phyloP scores from a whole-genome alignment of 2,888 invertebrate species.

The Apotomis capreana region DNA sequence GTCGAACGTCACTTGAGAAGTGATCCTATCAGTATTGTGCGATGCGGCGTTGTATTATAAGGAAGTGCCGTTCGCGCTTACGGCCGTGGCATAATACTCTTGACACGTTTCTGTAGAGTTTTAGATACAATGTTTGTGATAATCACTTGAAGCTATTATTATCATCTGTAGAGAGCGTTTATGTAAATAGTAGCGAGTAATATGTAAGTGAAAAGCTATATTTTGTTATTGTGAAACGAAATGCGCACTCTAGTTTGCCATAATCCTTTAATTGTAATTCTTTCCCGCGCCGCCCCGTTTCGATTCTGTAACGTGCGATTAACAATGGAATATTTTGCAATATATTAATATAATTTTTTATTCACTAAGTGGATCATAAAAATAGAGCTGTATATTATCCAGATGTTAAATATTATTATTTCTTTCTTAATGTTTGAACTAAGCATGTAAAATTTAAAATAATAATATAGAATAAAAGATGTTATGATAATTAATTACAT shows the following conservation, averaged over 20 bases:
- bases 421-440: constrained; percentile 82
- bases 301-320: constrained; percentile 64
- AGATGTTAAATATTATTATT: constrained; percentile 83
- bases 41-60: constrained; percentile 14
- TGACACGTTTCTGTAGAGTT: constrained; percentile 67
- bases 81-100: constrained; percentile 57
- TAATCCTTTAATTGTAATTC: constrained; percentile 49
- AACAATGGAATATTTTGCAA: constrained; percentile 83
- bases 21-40: constrained; percentile 38
- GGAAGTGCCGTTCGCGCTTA: background rate
- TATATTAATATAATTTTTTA: constrained; percentile 72
- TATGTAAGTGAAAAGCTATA: constrained; percentile 75
- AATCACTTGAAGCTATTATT: constrained; percentile 61
- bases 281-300: constrained; percentile 52
- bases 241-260: constrained; percentile 72
- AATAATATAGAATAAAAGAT: constrained; percentile 84
- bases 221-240: constrained; percentile 75
- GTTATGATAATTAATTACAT: constrained; percentile 83
- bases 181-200: constrained; percentile 68
- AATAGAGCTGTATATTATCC: constrained; percentile 80
- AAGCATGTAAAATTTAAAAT: constrained; percentile 84
- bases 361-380: constrained; percentile 77
- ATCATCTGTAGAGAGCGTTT: constrained; percentile 66
- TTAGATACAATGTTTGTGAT: constrained; percentile 77
- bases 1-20: constrained; percentile 45